Percentiles rank a stretch among this genome's conserved stretches.
phyloP scores from a whole-genome alignment of 2,113 vertebrate genomes.

The Chaenogobius annularis region DNA sequence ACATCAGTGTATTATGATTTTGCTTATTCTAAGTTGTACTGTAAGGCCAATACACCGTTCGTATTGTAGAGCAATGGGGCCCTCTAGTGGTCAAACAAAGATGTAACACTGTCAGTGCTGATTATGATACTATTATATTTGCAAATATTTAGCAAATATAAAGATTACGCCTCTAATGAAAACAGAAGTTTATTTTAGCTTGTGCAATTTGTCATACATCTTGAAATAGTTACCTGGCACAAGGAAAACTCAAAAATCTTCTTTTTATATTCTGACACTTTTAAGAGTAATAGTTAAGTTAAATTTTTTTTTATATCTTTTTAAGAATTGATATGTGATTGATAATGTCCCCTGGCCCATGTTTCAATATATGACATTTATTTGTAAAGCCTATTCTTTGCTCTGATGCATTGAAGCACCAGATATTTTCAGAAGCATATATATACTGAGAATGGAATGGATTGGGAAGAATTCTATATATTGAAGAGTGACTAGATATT shows the following conservation, averaged over 20 bases:
- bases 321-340: background rate
- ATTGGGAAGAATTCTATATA: background rate
- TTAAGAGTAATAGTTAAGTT: background rate
- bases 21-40: slow-evolving; percentile 43
- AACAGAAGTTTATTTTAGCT: background rate
- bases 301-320: background rate
- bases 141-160: slow-evolving; percentile 15
- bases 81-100: slow-evolving; percentile 56
- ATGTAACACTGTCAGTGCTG: slow-evolving; percentile 4
- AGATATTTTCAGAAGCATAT: slow-evolving; percentile 4
- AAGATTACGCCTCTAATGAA: background rate
- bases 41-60: slow-evolving; percentile 9
- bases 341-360: slow-evolving; percentile 1
- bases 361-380: background rate
- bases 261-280: slow-evolving; percentile 14
- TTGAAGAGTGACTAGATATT: slow-evolving; percentile 16
- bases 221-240: background rate
- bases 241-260: slow-evolving; percentile 1
- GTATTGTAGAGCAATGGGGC: slow-evolving; percentile 34
- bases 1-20: slow-evolving; percentile 43
- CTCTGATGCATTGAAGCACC: slow-evolving; percentile 19
- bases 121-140: background rate
- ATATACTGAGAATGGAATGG: background rate
- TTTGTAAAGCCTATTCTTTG: slow-evolving; percentile 17
- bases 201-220: background rate